Evolutionary conservation across 2,797 vertebrate species (phyloP).

Genomic region (Amniataba percoides): DNA sequence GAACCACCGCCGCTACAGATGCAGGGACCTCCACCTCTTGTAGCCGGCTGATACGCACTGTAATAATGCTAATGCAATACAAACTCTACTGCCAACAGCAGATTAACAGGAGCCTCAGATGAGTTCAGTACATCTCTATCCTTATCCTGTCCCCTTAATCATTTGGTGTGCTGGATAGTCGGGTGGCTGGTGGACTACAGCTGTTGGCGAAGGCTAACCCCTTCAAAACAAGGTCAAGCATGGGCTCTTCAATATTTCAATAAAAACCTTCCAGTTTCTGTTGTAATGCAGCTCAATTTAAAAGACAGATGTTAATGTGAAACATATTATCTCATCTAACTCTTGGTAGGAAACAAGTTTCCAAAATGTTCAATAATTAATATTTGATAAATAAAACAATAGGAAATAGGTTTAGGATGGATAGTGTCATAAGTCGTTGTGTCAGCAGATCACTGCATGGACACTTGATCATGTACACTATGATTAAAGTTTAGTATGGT

Average conservation of each 20-base stretch:
- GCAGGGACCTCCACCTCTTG: slow-evolving; percentile 16
- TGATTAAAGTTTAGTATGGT: too few relatives aligned
- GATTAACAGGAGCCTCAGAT: slow-evolving; percentile 61
- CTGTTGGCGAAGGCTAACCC: background rate
- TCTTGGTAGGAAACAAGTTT: background rate
- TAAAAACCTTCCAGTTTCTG: too few relatives aligned
- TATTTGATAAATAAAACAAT: too few relatives aligned
- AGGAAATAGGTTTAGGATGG: too few relatives aligned
- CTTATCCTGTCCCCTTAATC: slow-evolving; percentile 58
- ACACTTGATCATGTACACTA: background rate
- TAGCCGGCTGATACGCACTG: slow-evolving; percentile 32
- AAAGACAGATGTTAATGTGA: too few relatives aligned
- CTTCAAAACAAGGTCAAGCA: background rate
- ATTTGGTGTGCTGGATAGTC: slow-evolving; percentile 35
- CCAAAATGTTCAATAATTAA: background rate
- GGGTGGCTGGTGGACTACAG: slow-evolving; percentile 24
- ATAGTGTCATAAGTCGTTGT: background rate
- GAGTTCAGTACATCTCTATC: slow-evolving; percentile 52
- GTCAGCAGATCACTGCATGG: background rate
- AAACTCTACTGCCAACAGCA: slow-evolving; percentile 48
- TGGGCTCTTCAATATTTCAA: background rate
- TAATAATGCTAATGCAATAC: slow-evolving; percentile 59
- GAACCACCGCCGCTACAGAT: slow-evolving; percentile 14
- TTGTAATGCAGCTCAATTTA: too few relatives aligned
- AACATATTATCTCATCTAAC: background rate